Evolutionary conservation across 2,113 vertebrate genomes (phyloP).

Genomic region (Pogona vitticeps): DNA sequence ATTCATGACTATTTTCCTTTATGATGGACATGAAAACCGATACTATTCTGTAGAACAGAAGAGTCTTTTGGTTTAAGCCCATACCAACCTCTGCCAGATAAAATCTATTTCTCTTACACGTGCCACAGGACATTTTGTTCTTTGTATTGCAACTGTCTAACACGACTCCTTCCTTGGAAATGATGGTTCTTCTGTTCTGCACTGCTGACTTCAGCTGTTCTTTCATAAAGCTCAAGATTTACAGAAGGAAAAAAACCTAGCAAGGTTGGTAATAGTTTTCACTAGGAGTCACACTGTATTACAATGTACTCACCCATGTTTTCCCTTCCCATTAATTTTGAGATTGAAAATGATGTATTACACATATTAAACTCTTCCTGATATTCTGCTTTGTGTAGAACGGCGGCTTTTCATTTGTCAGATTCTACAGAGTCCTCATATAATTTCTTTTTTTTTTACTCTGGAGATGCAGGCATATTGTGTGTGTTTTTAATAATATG

Average conservation of each 20-base stretch:
- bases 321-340: not conserved
- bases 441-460: not conserved
- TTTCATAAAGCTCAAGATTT: not conserved
- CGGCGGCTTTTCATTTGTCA: not conserved
- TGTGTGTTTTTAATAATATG: not conserved
- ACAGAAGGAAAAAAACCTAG: no score
- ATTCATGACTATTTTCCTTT: not conserved
- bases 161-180: no score
- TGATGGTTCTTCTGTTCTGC: not conserved
- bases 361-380: no score
- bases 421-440: not conserved
- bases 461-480: not conserved
- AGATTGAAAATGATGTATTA: no score
- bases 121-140: no score
- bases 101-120: no score
- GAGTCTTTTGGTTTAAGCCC: no score
- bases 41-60: not conserved
- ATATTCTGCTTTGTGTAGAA: no score
- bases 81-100: no score
- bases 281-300: no score
- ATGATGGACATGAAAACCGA: not conserved
- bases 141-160: no score
- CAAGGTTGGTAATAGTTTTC: no score
- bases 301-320: not conserved
- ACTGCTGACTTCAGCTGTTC: not conserved